Evolutionary conservation across 2,888 invertebrate species (phyloP).

Genomic region (Drosophila leonis): DNA sequence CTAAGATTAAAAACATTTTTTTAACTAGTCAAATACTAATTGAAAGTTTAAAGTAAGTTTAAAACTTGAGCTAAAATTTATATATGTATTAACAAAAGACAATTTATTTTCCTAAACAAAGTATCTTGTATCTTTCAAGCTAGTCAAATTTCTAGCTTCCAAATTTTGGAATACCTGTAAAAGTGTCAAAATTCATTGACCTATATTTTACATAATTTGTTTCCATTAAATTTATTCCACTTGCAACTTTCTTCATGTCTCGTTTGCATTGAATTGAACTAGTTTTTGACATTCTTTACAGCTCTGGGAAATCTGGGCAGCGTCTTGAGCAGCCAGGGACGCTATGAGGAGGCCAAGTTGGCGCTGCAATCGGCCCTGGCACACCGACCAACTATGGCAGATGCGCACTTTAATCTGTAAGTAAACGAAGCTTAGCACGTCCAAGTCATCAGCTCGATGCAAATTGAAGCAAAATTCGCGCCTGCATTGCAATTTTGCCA

Average conservation of each 20-base stretch:
- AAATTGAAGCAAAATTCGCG: conserved; percentile 52
- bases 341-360: conserved; percentile 94
- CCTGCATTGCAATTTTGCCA: conserved; percentile 39
- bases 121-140: neutral
- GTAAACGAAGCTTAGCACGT: conserved; percentile 86
- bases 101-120: no score
- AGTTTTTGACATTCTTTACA: conserved; percentile 84
- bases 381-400: conserved; percentile 96
- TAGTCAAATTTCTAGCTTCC: neutral
- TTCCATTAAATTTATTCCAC: neutral
- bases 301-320: conserved; percentile 99
- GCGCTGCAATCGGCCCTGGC: conserved; percentile 95
- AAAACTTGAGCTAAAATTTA: no score
- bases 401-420: conserved; percentile 99
- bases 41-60: no score
- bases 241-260: neutral
- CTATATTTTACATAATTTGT: neutral
- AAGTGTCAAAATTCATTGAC: neutral
- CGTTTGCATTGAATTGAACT: neutral
- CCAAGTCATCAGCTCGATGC: conserved; percentile 46
- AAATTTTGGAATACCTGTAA: no score
- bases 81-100: no score
- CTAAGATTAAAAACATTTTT: neutral
- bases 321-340: conserved; percentile 95
- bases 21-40: no score